phyloP scores from a whole-genome alignment of 37 sponge, comb jelly and placozoan species.

The Hexactinellida sp. region DNA sequence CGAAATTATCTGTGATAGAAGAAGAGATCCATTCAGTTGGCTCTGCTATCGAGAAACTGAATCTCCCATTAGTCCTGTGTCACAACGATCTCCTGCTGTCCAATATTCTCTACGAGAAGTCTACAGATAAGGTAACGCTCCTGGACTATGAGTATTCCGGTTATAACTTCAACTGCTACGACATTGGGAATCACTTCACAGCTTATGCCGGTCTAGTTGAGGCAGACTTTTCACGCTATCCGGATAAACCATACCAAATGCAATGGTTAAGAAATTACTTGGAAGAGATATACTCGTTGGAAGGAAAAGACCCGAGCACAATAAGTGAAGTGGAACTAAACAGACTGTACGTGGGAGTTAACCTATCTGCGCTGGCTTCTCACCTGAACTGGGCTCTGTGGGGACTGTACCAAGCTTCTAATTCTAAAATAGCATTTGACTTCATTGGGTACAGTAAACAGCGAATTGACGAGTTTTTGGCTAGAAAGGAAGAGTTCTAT shows the following conservation, averaged over 20 bases:
- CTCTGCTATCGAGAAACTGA: neutral
- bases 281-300: neutral
- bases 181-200: slow-evolving; percentile 33
- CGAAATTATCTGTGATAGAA: neutral
- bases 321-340: slow-evolving; percentile 21
- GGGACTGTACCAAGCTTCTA: slow-evolving; percentile 22
- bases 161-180: slow-evolving; percentile 24
- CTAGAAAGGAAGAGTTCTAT: slow-evolving; percentile 18
- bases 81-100: slow-evolving; percentile 28
- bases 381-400: slow-evolving; percentile 29
- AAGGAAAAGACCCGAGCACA: neutral
- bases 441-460: slow-evolving; percentile 3
- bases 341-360: slow-evolving; percentile 16
- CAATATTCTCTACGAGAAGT: slow-evolving; percentile 19
- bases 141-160: slow-evolving; percentile 32
- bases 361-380: slow-evolving; percentile 22
- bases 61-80: slow-evolving; percentile 21
- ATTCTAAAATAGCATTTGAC: slow-evolving; percentile 32
- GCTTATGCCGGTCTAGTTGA: slow-evolving; percentile 30
- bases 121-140: slow-evolving; percentile 18
- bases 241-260: slow-evolving; percentile 21
- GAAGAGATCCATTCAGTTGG: neutral
- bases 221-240: slow-evolving; percentile 27
- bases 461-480: slow-evolving; percentile 21
- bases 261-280: slow-evolving; percentile 25